Base-by-base conservation (phyloP, 2,888 invertebrate species). In the Nemotelus nigrinus region DNA sequence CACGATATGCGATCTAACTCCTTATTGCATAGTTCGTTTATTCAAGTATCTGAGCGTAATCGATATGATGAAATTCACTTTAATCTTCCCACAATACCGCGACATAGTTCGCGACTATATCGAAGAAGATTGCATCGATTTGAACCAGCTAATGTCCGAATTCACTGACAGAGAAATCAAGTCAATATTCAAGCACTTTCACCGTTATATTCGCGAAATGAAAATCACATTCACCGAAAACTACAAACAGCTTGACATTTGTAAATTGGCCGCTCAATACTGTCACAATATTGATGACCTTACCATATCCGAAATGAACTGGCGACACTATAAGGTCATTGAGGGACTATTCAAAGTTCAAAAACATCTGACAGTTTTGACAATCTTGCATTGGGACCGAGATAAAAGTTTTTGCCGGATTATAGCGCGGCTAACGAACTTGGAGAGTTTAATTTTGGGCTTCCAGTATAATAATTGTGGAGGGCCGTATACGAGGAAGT, bases 251-350 rank as follows among this genome's bases (percentile, higher is more conserved):
- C 5, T 63, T 3, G 63, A 63, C 7, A 63, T 63, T 4, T 63
- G 43, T 43, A 63, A 63, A 43, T 41, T 63, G 41, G 63, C 43
- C 43, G 63, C 63, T 6, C 39, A 63, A 2, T 63, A 63, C 43
- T 63, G 63, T 63, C 63, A 63, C 63, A 63, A 63, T 43, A 63
- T 63, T 10, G 63, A 63, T 43, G 63, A 63, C 43, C 43, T 63
- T 4, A 63, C 63, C 7, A 63, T 63, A 63, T 63, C 63, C 63
- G 63, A 63, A 63, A 63, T 63, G 63, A 63, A 43, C 43, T 63
- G 63, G 63, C 63, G 63, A 7, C 63, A 63, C 41, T 63, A n/a
- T 8, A 63, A 63, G 2, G 43, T 4, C 0, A 63, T 63, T 63
- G 63, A 63, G 63, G 43, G 43, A 7, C 39, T 63, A 39, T 63